Evolutionary conservation across 2,888 invertebrate genomes (phyloP), one percentile per base, ranked within the genome.

Genomic region (Lycocerus yunnanus): DNA sequence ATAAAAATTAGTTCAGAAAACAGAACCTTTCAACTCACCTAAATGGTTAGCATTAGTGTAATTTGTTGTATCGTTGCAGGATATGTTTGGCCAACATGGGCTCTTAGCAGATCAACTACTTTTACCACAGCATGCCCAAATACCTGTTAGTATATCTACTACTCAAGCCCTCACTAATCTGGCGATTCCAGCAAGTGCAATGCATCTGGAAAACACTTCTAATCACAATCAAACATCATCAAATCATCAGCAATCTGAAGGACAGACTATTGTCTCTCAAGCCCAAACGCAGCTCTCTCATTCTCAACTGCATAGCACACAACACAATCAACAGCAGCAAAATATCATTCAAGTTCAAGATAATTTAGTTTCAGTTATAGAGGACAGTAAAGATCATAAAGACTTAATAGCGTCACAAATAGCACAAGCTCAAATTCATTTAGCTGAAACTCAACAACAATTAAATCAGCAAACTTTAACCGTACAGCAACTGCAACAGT

Each of bases 71-170:
- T 69, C 68, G 68, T 76, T 78, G 76, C 78, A 87, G 87, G 87
- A 87, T 78, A 84, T 91, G 83, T 86, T 91, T 72, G 88, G 90
- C n/a, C 91, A 91, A 79, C 91, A 91, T 84, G 84, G 82, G 11
- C 82, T 87, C 66, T 85, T 85, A 68, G 81, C 85, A 58, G 87
- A 87, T 73, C 85, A 86, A 18, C 79, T 87, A 67, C 81, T 88
- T 13, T 79, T 88, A 14, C 86, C 86, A 72, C 87, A 87, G 72
- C 86, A 88, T 77, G 81, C 85, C 4, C 87, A 87, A 80, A 86
- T 87, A 72, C 87, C 87, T 11, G 86, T 86, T 15, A 86, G 85
- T 77, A 85, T 87, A 72, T 81, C 86, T 15, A 85, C 86, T 69
- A 84, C 86, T 70, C 88, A 87, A 77, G 83, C 84, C n/a, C 80